Conservation (phyloP, 2,888 invertebrate genomes). For the Lucinisca nassula region DNA sequence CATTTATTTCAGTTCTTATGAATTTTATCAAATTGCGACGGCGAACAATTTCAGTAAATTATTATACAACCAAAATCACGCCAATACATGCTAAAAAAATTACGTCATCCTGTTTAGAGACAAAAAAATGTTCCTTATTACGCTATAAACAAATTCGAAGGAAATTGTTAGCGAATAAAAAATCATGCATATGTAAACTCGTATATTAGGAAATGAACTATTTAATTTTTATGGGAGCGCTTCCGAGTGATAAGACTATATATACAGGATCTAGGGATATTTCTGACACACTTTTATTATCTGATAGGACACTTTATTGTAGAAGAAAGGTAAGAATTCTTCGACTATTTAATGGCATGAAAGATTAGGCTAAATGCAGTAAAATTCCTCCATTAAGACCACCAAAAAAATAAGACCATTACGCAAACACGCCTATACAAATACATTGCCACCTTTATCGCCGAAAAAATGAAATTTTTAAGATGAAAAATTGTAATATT, state of each 20-base stretch:
- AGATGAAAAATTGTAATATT: no score
- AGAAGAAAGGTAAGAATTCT: background rate
- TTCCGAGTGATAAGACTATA: background rate
- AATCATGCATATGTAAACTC: background rate
- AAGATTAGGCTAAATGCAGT: no score
- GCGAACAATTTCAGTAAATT: background rate
- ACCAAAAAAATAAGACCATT: no score
- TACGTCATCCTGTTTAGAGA: background rate
- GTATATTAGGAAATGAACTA: conserved; percentile 5
- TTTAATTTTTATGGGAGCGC: background rate
- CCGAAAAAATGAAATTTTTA: no score
- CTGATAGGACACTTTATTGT: background rate
- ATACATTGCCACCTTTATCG: no score
- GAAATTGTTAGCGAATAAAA: background rate
- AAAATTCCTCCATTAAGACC: no score
- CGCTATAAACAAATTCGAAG: no score
- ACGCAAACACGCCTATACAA: no score
- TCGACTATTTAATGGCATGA: no score
- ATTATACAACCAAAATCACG: background rate
- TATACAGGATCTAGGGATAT: background rate
- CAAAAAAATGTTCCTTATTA: background rate
- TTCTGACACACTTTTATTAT: conserved; percentile 5
- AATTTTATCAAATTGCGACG: background rate
- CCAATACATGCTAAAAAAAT: background rate
- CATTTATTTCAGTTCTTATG: background rate